phyloP scores from a whole-genome alignment of 2,113 vertebrate genomes.

The Cavia aperea region DNA sequence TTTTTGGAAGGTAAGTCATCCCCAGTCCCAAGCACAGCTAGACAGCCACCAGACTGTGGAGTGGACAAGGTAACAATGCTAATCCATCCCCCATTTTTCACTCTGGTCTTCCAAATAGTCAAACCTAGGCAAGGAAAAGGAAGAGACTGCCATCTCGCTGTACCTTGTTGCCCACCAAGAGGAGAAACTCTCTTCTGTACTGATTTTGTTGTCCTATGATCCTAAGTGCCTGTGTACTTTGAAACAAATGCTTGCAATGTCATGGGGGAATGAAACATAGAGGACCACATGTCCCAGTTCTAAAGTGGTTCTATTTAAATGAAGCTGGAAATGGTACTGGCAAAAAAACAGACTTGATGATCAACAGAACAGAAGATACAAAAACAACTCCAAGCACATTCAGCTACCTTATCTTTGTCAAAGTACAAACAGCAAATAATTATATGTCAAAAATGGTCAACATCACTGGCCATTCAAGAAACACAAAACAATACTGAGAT shows the following conservation, averaged over 20 bases:
- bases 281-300: background rate
- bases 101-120: background rate
- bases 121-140: background rate
- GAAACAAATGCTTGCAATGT: background rate
- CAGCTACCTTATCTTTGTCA: background rate
- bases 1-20: background rate
- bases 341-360: background rate
- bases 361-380: background rate
- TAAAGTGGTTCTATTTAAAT: background rate
- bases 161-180: background rate
- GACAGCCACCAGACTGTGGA: background rate
- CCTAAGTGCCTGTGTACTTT: background rate
- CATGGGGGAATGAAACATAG: background rate
- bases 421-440: background rate
- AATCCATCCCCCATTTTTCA: background rate
- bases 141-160: background rate
- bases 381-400: background rate
- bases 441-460: background rate
- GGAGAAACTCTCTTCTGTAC: background rate
- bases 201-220: background rate
- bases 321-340: background rate
- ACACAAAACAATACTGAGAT: background rate
- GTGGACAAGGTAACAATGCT: background rate
- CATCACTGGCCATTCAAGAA: background rate
- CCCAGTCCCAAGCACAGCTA: background rate